Base-by-base conservation (phyloP, 2,113 vertebrate species). In the Rattus rattus region DNA sequence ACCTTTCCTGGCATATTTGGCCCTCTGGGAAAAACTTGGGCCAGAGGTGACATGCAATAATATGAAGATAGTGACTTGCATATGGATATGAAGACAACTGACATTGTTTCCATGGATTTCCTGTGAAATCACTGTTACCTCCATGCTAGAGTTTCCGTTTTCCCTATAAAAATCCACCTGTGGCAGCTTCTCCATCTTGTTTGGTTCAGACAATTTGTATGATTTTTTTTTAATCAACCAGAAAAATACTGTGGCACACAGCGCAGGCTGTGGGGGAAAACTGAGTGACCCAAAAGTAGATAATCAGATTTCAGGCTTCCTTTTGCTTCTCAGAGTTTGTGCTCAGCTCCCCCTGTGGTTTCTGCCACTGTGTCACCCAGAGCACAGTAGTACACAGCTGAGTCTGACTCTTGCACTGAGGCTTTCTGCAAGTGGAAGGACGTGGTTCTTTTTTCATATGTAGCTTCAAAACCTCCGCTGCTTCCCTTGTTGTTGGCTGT, bases 341-440 rank as follows among this genome's bases (percentile, higher is more conserved):
- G 81, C n/a, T 28, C 20, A 84, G 81, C 81, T 63, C 59, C 81
- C 36, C 24, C n/a, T 69, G 67, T 69, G 67, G 67, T 36, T 69
- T 69, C 67, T 63, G 24, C 1, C 81, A 84, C 56, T 84, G 81
- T 84, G n/a, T 84, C 81, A 28, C n/a, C 1, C 81, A 84, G 22
- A 63, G 22, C 81, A 84, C 81, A 84, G n/a, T 84, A 84, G 56
- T 84, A 84, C 81, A 84, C n/a, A 28, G 81, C 67, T 5, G 67
- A 69, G 13, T 69, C 67, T 69, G 67, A 36, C 33, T 16, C 67
- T 13, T 69, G 67, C 59, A 84, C 81, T 0, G 12, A 84, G 56
- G 59, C n/a, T 84, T 84, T 84, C 81, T 63, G 81, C 81, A 84
- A 43, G 59, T 84, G 56, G 81, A 84, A 84, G 56, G 81, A 84